Evolutionary conservation across 2,888 invertebrate genomes (phyloP).

Genomic region (Mongoloraphidia duomilia): DNA sequence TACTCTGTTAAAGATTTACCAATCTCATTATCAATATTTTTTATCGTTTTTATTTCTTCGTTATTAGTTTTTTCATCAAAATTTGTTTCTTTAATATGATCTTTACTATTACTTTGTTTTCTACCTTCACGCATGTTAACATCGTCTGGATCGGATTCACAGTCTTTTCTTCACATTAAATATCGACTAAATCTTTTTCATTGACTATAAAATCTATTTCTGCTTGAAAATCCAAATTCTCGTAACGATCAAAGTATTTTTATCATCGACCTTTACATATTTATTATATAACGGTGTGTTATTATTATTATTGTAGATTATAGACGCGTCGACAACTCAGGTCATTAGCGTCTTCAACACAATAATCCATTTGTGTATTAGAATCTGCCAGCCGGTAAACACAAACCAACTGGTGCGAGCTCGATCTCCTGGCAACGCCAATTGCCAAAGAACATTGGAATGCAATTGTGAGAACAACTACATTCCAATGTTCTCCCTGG

Average conservation of each 20-base stretch:
- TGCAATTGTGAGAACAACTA: too few species aligned
- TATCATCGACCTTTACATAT: slow-evolving; percentile 10
- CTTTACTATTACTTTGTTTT: not conserved
- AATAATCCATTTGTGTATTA: too few species aligned
- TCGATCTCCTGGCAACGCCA: too few species aligned
- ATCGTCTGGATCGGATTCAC: not conserved
- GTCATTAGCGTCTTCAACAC: too few species aligned
- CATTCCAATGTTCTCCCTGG: too few species aligned
- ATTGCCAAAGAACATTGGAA: too few species aligned
- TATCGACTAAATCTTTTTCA: slow-evolving; percentile 5
- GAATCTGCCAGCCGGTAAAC: too few species aligned
- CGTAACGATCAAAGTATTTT: slow-evolving; percentile 11
- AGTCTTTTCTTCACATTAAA: not conserved
- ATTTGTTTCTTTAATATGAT: too few species aligned
- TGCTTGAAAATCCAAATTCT: slow-evolving; percentile 4
- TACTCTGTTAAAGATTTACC: not conserved
- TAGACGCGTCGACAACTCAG: too few species aligned
- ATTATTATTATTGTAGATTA: too few species aligned
- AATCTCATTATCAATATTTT: not conserved
- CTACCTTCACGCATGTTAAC: not conserved
- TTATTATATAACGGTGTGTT: slow-evolving; percentile 14
- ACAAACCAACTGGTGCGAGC: too few species aligned
- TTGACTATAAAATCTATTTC: slow-evolving; percentile 13
- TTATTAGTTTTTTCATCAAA: too few species aligned
- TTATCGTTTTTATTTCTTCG: not conserved